Evolutionary conservation across 2,888 invertebrate genomes (phyloP).

Genomic region (Netelia melanura): DNA sequence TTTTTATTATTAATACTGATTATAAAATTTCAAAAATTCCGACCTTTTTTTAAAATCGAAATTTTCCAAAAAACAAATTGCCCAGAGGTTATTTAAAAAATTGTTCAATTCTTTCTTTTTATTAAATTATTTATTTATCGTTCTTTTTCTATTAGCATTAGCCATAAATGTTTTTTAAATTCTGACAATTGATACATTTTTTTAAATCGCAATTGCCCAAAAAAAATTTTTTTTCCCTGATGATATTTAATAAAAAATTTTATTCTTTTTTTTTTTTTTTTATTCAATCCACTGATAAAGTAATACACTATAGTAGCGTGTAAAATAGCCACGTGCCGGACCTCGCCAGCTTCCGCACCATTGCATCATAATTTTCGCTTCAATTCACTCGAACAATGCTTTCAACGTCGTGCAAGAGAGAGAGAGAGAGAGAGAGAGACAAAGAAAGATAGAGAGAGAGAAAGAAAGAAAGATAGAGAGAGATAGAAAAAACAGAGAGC

Average conservation of each 20-base stretch:
- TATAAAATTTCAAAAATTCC: too few relatives aligned
- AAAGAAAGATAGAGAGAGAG: not conserved
- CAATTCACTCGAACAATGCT: constrained; percentile 65
- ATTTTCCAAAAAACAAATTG: too few relatives aligned
- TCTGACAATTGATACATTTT: too few relatives aligned
- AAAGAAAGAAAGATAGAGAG: not conserved
- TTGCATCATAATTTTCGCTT: constrained; percentile 62
- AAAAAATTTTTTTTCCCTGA: too few relatives aligned
- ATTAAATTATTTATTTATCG: not conserved
- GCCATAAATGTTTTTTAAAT: too few relatives aligned
- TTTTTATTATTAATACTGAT: too few relatives aligned
- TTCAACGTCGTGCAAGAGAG: constrained; percentile 13
- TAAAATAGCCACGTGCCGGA: constrained; percentile 32
- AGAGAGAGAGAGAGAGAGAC: not conserved
- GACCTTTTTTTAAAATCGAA: too few relatives aligned
- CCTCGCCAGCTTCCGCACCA: constrained; percentile 37
- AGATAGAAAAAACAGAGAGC: not conserved
- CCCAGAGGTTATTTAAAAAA: too few relatives aligned
- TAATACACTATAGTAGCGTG: not conserved
- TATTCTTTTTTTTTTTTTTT: not conserved
- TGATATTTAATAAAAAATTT: too few relatives aligned
- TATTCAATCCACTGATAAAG: not conserved
- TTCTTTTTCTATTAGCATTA: not conserved
- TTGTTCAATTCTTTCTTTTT: too few relatives aligned
- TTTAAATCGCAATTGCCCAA: too few relatives aligned